phyloP scores from a whole-genome alignment of 2,113 vertebrate species.

The Rhinoptilus africanus region DNA sequence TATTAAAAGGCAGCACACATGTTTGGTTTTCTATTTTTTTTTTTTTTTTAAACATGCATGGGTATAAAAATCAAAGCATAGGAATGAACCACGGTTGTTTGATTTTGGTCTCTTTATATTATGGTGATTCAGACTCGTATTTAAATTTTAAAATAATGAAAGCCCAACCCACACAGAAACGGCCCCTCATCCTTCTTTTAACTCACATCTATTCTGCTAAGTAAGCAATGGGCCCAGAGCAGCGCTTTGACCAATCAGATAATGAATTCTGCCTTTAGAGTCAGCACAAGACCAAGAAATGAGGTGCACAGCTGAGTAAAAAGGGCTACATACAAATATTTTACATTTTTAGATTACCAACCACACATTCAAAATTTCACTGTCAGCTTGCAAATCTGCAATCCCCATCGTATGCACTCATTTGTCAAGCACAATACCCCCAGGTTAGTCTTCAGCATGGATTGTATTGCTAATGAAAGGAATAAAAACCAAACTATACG shows the following conservation, averaged over 20 bases:
- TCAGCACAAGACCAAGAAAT: background rate
- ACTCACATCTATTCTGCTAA: background rate
- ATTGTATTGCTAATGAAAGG: background rate
- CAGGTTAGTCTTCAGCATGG: background rate
- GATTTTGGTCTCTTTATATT: slow-evolving; percentile 67
- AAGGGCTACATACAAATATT: background rate
- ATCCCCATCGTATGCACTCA: background rate
- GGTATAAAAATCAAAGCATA: slow-evolving; percentile 79
- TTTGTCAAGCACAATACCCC: background rate
- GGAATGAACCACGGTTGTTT: slow-evolving; percentile 65
- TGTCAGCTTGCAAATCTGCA: background rate
- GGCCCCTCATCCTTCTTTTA: background rate
- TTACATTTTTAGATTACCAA: background rate
- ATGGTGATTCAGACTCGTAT: slow-evolving; percentile 48
- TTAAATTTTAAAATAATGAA: slow-evolving; percentile 61
- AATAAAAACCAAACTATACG: background rate
- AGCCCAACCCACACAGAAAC: slow-evolving; percentile 1
- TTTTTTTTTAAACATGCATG: slow-evolving; percentile 63
- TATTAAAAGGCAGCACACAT: slow-evolving; percentile 83
- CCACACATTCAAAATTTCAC: background rate
- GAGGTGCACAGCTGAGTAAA: background rate
- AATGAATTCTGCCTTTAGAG: background rate
- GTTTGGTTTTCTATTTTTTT: slow-evolving; percentile 66
- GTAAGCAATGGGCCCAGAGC: slow-evolving; percentile 18
- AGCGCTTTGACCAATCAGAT: background rate